Evolutionary conservation across 2,113 vertebrate genomes (phyloP).

Genomic region (Reinhardtius hippoglossoides): DNA sequence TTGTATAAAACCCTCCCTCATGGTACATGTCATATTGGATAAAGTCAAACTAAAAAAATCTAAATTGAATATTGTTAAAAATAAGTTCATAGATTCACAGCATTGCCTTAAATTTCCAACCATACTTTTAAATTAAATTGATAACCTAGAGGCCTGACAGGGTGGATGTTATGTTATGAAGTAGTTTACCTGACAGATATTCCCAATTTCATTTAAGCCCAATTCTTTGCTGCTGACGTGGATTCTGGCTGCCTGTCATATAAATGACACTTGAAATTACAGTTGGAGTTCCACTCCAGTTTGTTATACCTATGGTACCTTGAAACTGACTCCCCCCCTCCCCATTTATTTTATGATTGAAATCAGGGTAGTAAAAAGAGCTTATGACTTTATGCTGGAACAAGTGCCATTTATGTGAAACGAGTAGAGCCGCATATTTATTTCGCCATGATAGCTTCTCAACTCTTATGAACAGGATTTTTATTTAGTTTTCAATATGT

Average conservation of each 20-base stretch:
- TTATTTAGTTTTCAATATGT: neutral
- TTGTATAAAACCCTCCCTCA: neutral
- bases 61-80: no score
- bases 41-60: no score
- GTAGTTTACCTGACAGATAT: neutral
- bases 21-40: neutral
- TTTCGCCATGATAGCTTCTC: neutral
- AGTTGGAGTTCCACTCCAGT: neutral
- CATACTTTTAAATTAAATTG: no score
- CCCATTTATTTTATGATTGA: neutral
- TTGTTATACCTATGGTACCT: slow-evolving; percentile 24
- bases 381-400: neutral
- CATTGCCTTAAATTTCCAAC: no score
- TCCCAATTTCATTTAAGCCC: neutral
- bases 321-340: neutral
- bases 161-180: neutral
- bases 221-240: neutral
- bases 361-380: neutral
- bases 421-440: no score
- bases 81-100: no score
- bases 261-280: neutral
- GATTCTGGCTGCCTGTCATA: neutral
- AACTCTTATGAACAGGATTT: neutral
- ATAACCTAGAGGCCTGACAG: neutral
- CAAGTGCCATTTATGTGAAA: neutral